A percentile compares a stretch with the other conserved stretches of the same genome.
Conservation (phyloP, 1,140 invertebrate genomes). For the Lanistes nyassanus region DNA sequence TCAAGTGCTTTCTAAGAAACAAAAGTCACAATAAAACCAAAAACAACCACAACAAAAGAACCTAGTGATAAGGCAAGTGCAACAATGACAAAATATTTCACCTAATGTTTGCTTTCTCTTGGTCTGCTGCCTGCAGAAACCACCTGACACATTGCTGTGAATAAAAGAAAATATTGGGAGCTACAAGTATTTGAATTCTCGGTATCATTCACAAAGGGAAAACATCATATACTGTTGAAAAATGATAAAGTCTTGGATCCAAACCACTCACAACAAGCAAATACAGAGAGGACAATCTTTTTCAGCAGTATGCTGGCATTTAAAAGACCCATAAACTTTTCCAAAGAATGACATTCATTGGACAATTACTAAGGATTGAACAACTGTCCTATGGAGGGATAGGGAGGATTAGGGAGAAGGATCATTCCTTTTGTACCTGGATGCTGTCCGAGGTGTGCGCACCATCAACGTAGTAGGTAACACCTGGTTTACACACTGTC, state of each 20-base stretch:
- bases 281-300: background rate
- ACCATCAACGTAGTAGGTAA: constrained; percentile 88
- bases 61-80: too few relatives aligned
- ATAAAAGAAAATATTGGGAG: background rate
- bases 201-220: background rate
- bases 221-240: background rate
- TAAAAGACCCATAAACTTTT: background rate
- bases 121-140: constrained; percentile 15
- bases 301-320: too few relatives aligned
- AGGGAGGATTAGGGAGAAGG: too few relatives aligned
- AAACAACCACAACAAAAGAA: too few relatives aligned
- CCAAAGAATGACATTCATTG: background rate
- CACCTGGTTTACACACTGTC: constrained; percentile 52
- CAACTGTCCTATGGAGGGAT: too few relatives aligned
- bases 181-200: background rate
- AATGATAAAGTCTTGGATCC: background rate
- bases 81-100: background rate
- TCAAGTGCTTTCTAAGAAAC: too few relatives aligned
- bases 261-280: background rate
- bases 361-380: too few relatives aligned
- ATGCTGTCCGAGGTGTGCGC: constrained; percentile 95
- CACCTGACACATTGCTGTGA: constrained; percentile 23
- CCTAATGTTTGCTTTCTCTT: background rate
- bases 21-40: too few relatives aligned
- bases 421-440: constrained; percentile 63